Conservation (phyloP, 1,140 invertebrate genomes). For the Pseudobourletiella spinata region DNA sequence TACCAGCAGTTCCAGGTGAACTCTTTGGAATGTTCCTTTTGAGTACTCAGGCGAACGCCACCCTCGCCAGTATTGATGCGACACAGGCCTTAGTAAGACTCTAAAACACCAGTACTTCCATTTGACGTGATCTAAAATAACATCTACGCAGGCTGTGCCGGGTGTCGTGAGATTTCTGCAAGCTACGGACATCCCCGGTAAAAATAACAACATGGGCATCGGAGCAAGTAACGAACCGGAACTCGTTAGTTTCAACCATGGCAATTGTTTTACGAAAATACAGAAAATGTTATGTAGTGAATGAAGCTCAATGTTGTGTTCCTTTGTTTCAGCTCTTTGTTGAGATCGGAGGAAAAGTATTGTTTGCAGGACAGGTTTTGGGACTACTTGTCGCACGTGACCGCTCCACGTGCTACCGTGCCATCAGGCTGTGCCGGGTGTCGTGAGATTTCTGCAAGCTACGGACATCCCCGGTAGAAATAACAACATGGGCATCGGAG, state of each 20-base stretch:
- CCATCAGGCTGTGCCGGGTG: slow-evolving; percentile 35
- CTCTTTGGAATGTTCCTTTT: slow-evolving; percentile 43
- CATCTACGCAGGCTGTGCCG: slow-evolving; percentile 14
- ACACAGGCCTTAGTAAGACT: slow-evolving; percentile 35
- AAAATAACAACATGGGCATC: slow-evolving; percentile 33
- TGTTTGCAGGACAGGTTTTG: slow-evolving; percentile 59
- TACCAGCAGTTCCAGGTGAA: slow-evolving; percentile 39
- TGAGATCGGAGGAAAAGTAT: slow-evolving; percentile 45
- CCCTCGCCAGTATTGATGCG: slow-evolving; percentile 37
- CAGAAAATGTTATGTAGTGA: too few relatives aligned
- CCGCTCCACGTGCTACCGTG: slow-evolving; percentile 47
- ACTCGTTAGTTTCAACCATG: neutral
- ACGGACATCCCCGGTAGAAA: slow-evolving; percentile 41
- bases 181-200: slow-evolving; percentile 42
- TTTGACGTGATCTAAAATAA: too few relatives aligned
- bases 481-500: slow-evolving; percentile 22
- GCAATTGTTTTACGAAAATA: too few relatives aligned
- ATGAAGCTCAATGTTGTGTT: too few relatives aligned
- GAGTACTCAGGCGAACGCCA: slow-evolving; percentile 39
- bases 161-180: slow-evolving; percentile 42
- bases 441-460: slow-evolving; percentile 40
- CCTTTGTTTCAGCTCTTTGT: slow-evolving; percentile 42
- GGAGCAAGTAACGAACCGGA: slow-evolving; percentile 17
- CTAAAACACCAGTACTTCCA: slow-evolving; percentile 25
- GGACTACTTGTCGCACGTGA: slow-evolving; percentile 58